Evolutionary conservation across 2,888 invertebrate species (phyloP), one percentile per base, ranked within the genome.

Genomic region (Thereva unica): DNA sequence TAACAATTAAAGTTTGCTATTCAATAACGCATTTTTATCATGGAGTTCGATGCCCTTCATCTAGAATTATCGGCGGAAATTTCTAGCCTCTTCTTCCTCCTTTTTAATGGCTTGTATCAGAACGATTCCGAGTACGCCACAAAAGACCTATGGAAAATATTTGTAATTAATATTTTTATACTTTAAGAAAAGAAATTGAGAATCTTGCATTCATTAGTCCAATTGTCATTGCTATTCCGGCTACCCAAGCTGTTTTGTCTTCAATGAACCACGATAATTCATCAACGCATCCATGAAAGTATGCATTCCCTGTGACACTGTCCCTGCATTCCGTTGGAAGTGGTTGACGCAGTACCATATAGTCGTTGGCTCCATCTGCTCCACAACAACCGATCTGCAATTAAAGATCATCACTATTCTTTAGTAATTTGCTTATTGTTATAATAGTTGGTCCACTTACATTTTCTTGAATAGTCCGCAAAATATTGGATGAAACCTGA

Each of bases 181-280:
- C 0, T 54, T n/a, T 40, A 10, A 40, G 38, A 37, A 7, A 37
- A 7, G 38, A 23, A 35, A 9, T 45, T 35, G 2, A 40, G n/a
- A 64, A 49, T 84, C 88, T 86, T 82, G 94, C 93, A 78, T 92
- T 87, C 65, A 94, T 82, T 82, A 92, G 84, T 74, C 90, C 91
- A 61, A 91, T 83, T 3, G 87, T 84, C 75, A 95, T 85, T 1
- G 92, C 89, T 23, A 95, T 82, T 4, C 90, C 93, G 7, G 92
- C 89, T 44, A 94, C 83, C 92, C 94, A 93, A 40, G 88, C 87
- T 8, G 92, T 87, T 78, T 92, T 90, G 66, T 88, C 87, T 77
- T 93, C 93, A 71, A 95, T 84, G 78, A 90, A 93, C 89, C 92
- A 92, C n/a, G 93, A 91, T 71, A 95, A 82, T 76, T 92, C 92